phyloP scores from a whole-genome alignment of 2,113 vertebrate species.

The Danio rerio region GRCz12tu NC_133193.1:8565001-8565500 shows the following conservation, averaged over 20 bases:
- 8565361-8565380: constrained; percentile 35
- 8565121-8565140: neutral
- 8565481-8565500: constrained; percentile 62
- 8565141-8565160: neutral
- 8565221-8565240: constrained; percentile 50
- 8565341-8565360: neutral
- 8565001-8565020: too few species aligned
- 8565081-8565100: constrained; percentile 5
- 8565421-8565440: constrained; percentile 71
- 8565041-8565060: too few species aligned
- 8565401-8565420: constrained; percentile 54
- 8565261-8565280: constrained; percentile 62
- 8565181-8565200: neutral
- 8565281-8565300: constrained; percentile 58
- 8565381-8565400: constrained; percentile 69
- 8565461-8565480: constrained; percentile 67
- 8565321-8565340: neutral
- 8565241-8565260: constrained; percentile 61
- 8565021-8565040: too few species aligned
- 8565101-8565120: neutral
- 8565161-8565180: neutral
- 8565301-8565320: neutral
- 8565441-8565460: constrained; percentile 72
- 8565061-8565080: neutral
- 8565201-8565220: too few species aligned